Evolutionary conservation across 2,113 vertebrate genomes (phyloP).

Genomic region (Lagenorhynchus albirostris): DNA sequence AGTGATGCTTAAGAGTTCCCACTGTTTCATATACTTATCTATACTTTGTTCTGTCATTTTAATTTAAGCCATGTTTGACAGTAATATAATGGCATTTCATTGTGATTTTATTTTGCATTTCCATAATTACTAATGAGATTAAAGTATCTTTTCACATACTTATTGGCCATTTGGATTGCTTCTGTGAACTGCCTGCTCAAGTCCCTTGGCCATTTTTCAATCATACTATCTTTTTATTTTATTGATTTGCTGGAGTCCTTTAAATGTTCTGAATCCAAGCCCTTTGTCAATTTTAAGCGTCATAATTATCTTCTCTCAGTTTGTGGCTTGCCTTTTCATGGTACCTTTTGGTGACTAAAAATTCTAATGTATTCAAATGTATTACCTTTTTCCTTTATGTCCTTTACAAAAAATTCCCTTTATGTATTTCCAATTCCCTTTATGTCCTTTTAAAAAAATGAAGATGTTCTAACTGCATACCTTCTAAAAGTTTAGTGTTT

Average conservation of each 20-base stretch:
- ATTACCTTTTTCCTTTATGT: background rate
- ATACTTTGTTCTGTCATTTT: background rate
- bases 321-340: background rate
- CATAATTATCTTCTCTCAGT: background rate
- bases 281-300: background rate
- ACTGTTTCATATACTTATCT: background rate
- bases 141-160: background rate
- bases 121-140: background rate
- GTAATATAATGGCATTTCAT: background rate
- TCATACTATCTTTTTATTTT: background rate
- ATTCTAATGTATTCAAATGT: background rate
- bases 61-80: background rate
- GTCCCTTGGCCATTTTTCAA: background rate
- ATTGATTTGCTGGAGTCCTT: background rate
- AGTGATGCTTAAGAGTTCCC: background rate
- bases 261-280: background rate
- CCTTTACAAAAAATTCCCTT: background rate
- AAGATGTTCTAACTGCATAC: background rate
- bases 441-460: background rate
- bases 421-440: too few relatives aligned
- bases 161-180: background rate
- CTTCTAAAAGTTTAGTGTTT: background rate
- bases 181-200: background rate
- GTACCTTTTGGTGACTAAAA: background rate
- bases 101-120: conserved; percentile 15